phyloP scores from a whole-genome alignment of 35 echinoderm and acorn worm species.

The Lytechinus variegatus region DNA sequence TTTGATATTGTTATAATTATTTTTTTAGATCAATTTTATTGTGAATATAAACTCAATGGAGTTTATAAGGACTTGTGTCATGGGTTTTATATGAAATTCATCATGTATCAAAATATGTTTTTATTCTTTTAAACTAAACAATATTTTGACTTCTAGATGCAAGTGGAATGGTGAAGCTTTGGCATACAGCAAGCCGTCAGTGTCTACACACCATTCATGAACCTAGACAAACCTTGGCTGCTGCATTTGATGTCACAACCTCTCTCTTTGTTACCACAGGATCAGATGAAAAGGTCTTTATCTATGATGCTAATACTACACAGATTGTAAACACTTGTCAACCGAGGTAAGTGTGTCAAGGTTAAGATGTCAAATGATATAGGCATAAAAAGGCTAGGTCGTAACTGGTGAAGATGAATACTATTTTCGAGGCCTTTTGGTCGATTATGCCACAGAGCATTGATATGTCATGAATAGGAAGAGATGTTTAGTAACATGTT shows the following conservation, averaged over 20 bases:
- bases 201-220: constrained; percentile 94
- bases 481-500: no score
- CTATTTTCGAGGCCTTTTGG: no score
- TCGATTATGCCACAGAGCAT: no score
- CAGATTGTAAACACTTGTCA: constrained; percentile 76
- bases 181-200: constrained; percentile 76
- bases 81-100: no score
- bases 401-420: no score
- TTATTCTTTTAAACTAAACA: not conserved
- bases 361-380: no score
- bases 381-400: no score
- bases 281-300: constrained; percentile 78
- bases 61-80: no score
- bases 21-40: no score
- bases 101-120: not conserved
- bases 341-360: constrained; percentile 73
- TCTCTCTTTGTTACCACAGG: constrained; percentile 77
- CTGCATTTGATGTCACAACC: constrained; percentile 64
- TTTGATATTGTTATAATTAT: no score
- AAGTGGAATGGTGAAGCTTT: constrained; percentile 86
- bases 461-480: no score
- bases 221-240: constrained; percentile 82
- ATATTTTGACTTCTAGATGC: constrained; percentile 69
- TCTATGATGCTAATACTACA: constrained; percentile 83
- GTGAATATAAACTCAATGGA: no score